Base-by-base conservation (phyloP, 2,113 vertebrate genomes). In the Litocranius walleri region DNA sequence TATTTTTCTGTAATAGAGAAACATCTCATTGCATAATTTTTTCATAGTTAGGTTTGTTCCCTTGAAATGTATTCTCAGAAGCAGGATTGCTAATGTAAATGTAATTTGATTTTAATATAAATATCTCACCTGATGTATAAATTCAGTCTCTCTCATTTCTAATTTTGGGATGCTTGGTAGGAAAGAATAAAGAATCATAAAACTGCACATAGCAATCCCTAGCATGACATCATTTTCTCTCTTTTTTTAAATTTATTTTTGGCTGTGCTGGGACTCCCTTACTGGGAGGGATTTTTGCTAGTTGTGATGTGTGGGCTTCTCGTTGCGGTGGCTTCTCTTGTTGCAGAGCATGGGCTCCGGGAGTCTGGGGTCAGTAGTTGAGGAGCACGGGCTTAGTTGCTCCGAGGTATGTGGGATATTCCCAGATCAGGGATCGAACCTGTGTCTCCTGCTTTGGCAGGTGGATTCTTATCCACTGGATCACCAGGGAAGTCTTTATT, bases 31-130 rank as follows among this genome's bases (percentile, higher is more conserved):
- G 71, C 36, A 52, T 40, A 16, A n/a, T 88, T 80, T 78, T 81
- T 50, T 91, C 83, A 62, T n/a, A 40, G 8, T 88, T 88, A 64
- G n/a, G 57, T 81, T 88, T 88, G 56, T 84, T 82, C 45, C 90
- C 67, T 88, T 71, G 13, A 91, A 91, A 54, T 40, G 11, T 52
- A 77, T 59, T 84, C 77, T 90, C 64, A 88, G 45, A 61, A 82
- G 17, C 1, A 91, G 59, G 80, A 91, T n/a, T 52, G 23, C 45
- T 52, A 29, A 78, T 45, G 36, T 43, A 43, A 87, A 45, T 23
- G 16, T 54, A 36, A 50, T 48, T 50, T 21, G 21, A 71, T 61
- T 91, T 61, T 88, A 87, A 91, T 74, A 40, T 57, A 84, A 93
- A 74, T 78, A 33, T 54, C 71, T 71, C 36, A 45, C 52, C 52